These are phyloP conservation scores for Protophormia terraenovae DNA, from an alignment of 2,888 invertebrate species.

Conservation along the genomic window DNA sequence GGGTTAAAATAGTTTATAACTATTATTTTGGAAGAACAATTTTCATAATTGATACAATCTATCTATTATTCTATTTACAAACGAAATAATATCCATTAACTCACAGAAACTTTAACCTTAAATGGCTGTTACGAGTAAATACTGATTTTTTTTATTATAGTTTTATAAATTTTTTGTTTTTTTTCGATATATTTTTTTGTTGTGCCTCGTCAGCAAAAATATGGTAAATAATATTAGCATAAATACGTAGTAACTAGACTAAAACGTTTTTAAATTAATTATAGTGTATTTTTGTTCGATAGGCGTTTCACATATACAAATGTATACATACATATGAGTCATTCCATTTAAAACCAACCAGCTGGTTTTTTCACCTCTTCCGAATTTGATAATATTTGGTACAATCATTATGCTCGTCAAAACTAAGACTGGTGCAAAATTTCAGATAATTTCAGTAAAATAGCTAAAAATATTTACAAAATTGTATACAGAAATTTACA, in stretches of 20 bases:
- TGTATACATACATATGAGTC: not conserved
- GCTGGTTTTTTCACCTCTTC: too few species aligned
- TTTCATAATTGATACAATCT: too few species aligned
- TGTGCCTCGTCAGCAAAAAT: constrained; percentile 9
- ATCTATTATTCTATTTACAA: not conserved
- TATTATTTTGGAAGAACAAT: too few species aligned
- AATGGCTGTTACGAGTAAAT: not conserved
- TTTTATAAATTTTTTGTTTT: not conserved
- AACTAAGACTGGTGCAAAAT: too few species aligned
- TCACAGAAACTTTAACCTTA: not conserved
- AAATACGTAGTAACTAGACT: not conserved
- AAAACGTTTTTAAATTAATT: not conserved
- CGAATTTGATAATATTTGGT: too few species aligned
- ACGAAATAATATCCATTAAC: not conserved
- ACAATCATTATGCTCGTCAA: too few species aligned
- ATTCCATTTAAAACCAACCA: too few species aligned
- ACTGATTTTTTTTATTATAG: not conserved
- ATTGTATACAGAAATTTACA: too few species aligned
- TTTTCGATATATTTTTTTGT: not conserved
- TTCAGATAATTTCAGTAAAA: too few species aligned
- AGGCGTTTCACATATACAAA: not conserved
- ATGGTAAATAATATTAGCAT: not conserved
- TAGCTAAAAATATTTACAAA: too few species aligned
- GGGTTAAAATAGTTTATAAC: too few species aligned
- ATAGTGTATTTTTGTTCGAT: not conserved